Percentiles rank a stretch among this genome's conserved stretches.
Conservation (phyloP, 1,140 invertebrate genomes). For the Cheumatopsyche charites region DNA sequence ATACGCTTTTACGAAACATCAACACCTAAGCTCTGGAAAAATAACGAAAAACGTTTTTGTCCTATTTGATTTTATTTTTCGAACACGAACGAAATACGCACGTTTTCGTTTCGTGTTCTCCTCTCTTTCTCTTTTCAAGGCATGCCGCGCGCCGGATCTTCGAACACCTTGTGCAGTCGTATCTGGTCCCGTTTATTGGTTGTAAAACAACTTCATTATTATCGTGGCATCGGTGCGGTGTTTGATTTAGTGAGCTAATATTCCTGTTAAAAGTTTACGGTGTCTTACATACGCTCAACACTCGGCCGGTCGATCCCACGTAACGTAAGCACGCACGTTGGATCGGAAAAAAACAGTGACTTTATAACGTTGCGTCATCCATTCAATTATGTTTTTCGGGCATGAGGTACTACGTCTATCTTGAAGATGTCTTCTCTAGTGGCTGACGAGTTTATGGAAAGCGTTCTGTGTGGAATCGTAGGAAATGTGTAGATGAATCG, state of each 20-base stretch:
- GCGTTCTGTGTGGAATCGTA: too few species aligned
- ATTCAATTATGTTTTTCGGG: too few species aligned
- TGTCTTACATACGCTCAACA: constrained; percentile 12
- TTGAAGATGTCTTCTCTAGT: too few species aligned
- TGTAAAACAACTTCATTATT: constrained; percentile 38
- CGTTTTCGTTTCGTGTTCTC: background rate
- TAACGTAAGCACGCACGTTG: background rate
- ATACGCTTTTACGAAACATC: too few species aligned
- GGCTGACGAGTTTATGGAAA: too few species aligned
- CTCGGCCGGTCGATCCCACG: background rate
- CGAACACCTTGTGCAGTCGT: constrained; percentile 1
- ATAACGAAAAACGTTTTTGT: too few species aligned
- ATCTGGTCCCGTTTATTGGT: constrained; percentile 29
- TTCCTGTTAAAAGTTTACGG: constrained; percentile 31
- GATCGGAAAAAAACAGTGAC: background rate
- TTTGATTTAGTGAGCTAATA: constrained; percentile 37
- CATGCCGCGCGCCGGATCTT: background rate
- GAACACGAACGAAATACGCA: background rate
- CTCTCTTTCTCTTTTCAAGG: background rate
- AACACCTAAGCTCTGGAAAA: too few species aligned
- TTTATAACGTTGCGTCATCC: background rate
- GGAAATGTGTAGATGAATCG: too few species aligned
- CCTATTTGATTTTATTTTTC: too few species aligned
- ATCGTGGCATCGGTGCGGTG: constrained; percentile 23
- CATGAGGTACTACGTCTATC: too few species aligned